Base-by-base conservation (phyloP, 1,140 invertebrate species). In the Steinernema feltiae region DNA sequence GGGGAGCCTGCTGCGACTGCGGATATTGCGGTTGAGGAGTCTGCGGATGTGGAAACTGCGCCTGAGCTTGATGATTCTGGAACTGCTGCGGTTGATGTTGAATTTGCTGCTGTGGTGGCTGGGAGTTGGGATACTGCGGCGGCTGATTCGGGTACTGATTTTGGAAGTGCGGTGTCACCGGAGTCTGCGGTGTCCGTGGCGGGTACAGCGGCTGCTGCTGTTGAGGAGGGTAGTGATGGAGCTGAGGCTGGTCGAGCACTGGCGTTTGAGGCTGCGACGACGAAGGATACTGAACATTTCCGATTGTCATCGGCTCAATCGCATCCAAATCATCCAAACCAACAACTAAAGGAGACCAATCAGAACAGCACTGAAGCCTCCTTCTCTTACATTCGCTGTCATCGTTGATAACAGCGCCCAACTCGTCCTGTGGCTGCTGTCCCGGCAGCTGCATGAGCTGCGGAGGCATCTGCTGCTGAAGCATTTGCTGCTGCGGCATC, bases 1-100 rank as follows among this genome's bases (percentile, higher is more conserved):
- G 53, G 17, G 69, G 73, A 31, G 35, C 63, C 24, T 75, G 74
- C 21, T 41, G 73, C 12, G 63, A 32, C 24, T 70, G 53, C 63
- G 63, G 53, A 1, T 35, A 35, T 35, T 70, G 63, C 48, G 73
- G 74, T 70, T 48, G 35, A 30, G 69, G 73, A 48, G 48, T 75
- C 70, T 69, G 74, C 74, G 70, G 35, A 17, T 70, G 24, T 12
- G 53, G 35, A 41, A 7, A 41, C 35, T 41, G 74, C 74, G 70
- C 35, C 35, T 74, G 48, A 30, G 74, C 18, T 41, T 41, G 69
- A 46, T 69, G 74, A 35, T 70, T 35, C 21, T 69, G 74, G 35
- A 35, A 30, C 41, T 75, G 73, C 7, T 15, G 31, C 27, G 30
- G 73, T 69, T 74, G 73, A 41, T 75, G 74, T 75, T 75, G 72